A percentile compares a stretch with the other conserved stretches of the same genome.
phyloP scores from a whole-genome alignment of 2,797 vertebrate species.

The Buphagus erythrorhynchus region DNA sequence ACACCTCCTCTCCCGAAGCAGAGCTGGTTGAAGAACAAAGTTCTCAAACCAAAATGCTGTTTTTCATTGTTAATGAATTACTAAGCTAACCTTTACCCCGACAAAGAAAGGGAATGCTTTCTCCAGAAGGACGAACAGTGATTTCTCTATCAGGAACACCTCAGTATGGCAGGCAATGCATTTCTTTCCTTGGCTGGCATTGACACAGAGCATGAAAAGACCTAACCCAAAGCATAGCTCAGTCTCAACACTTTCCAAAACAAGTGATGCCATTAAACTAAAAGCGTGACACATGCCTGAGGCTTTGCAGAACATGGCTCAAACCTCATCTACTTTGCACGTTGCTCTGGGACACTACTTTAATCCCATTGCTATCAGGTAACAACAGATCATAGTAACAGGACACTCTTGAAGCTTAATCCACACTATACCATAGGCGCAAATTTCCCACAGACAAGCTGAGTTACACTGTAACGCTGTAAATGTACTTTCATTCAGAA shows the following conservation, averaged over 20 bases:
- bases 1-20: accelerated
- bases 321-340: not conserved
- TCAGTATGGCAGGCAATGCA: not conserved
- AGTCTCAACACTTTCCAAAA: not conserved
- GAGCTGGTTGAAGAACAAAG: not conserved
- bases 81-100: conserved; percentile 29
- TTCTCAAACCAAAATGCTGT: not conserved
- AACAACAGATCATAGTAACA: not conserved
- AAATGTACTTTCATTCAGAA: not conserved
- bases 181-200: not conserved
- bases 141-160: not conserved
- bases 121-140: not conserved
- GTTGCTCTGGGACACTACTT: not conserved
- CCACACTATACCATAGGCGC: not conserved
- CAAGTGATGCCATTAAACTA: not conserved
- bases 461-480: not conserved
- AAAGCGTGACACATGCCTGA: not conserved
- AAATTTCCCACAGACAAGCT: not conserved
- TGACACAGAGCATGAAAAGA: not conserved
- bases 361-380: not conserved
- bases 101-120: not conserved
- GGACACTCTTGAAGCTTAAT: not conserved
- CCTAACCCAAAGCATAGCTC: not conserved
- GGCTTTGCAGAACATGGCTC: conserved; percentile 4
- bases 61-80: conserved; percentile 14